phyloP scores from a whole-genome alignment of 2,888 invertebrate genomes.

The Macrophya alboannulata region DNA sequence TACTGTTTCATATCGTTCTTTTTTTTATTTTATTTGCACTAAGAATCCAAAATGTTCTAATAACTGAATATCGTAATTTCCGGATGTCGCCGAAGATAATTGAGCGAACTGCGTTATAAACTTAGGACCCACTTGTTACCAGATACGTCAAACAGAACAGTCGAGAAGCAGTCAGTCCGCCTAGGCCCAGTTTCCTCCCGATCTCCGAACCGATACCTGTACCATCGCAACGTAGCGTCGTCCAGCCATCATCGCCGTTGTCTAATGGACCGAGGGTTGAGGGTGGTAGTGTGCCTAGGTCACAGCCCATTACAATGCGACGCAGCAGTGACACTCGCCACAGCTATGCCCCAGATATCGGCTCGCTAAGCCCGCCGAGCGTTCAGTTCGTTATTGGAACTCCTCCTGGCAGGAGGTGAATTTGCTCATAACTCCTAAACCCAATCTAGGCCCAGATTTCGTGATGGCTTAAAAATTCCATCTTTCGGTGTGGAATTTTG shows the following conservation, averaged over 20 bases:
- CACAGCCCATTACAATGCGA: slow-evolving; percentile 93
- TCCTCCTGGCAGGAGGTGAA: slow-evolving; percentile 86
- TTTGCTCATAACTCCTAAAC: no score
- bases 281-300: slow-evolving; percentile 86
- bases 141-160: slow-evolving; percentile 81
- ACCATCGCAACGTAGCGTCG: slow-evolving; percentile 84
- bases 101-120: not conserved
- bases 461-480: no score
- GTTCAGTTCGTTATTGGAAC: slow-evolving; percentile 94
- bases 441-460: no score
- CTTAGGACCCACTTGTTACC: slow-evolving; percentile 60
- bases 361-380: slow-evolving; percentile 95
- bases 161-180: slow-evolving; percentile 82
- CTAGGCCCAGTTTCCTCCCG: slow-evolving; percentile 86
- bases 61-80: not conserved
- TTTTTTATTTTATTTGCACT: not conserved
- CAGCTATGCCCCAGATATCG: slow-evolving; percentile 89
- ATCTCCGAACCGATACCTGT: slow-evolving; percentile 91
- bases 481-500: no score
- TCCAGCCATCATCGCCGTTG: slow-evolving; percentile 66
- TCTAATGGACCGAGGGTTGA: slow-evolving; percentile 67
- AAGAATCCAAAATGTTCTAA: not conserved
- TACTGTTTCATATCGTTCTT: not conserved
- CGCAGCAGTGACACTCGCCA: slow-evolving; percentile 86
- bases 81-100: no score